Conservation (phyloP, 2,113 vertebrate genomes). For the Strix aluco region DNA sequence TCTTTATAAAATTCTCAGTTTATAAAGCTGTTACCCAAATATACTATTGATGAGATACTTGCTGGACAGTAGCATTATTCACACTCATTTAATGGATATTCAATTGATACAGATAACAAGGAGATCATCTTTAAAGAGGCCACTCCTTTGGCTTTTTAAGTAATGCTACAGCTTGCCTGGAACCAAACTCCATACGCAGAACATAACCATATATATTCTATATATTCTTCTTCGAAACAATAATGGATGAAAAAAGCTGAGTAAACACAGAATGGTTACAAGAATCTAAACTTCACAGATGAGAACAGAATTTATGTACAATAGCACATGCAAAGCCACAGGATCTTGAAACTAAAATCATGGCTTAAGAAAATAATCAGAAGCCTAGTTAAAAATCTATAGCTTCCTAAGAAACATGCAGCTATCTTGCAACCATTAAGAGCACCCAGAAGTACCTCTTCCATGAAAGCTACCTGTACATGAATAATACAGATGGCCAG, state of each 20-base stretch:
- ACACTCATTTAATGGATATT: neutral
- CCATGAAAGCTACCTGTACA: neutral
- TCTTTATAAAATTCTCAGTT: neutral
- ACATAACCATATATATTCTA: neutral
- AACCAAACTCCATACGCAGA: neutral
- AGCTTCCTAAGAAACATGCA: neutral
- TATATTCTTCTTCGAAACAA: neutral
- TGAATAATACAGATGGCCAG: neutral
- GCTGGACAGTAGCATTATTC: neutral
- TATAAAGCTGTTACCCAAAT: neutral
- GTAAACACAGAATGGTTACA: constrained; percentile 25
- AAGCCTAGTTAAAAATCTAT: constrained; percentile 45
- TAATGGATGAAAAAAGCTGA: neutral
- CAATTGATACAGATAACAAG: neutral
- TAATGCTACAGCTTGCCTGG: neutral
- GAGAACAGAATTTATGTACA: constrained; percentile 59
- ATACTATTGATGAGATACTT: neutral
- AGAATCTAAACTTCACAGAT: constrained; percentile 47
- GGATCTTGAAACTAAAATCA: constrained; percentile 62
- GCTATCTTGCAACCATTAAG: neutral
- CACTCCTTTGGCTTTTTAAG: neutral
- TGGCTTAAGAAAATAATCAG: constrained; percentile 63
- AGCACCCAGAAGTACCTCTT: neutral
- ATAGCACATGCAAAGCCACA: constrained; percentile 53
- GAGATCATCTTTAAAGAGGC: neutral